These are phyloP conservation scores for Notodonta dromedarius DNA, from an alignment of 2,888 invertebrate species.

Conservation along the genomic window DNA sequence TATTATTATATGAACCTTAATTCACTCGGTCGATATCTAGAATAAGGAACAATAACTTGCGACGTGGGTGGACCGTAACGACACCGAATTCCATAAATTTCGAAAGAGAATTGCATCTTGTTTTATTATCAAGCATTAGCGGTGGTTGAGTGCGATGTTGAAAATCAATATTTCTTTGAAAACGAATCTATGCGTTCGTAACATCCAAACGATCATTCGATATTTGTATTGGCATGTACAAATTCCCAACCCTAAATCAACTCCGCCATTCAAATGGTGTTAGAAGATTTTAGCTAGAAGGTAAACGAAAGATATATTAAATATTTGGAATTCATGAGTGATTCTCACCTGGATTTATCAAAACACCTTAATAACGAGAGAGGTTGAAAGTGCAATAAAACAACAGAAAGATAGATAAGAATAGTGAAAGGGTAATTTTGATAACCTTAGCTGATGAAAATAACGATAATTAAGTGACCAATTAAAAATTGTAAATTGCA, in stretches of 20 bases:
- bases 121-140: slow-evolving; percentile 23
- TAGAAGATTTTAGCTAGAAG: slow-evolving; percentile 1
- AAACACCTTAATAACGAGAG: background rate
- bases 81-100: slow-evolving; percentile 11
- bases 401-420: background rate
- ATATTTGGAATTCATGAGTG: background rate
- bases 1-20: slow-evolving; percentile 51
- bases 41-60: slow-evolving; percentile 16
- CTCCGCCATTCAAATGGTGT: slow-evolving; percentile 21
- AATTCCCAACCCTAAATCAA: slow-evolving; percentile 31
- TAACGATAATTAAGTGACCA: background rate
- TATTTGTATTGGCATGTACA: slow-evolving; percentile 26
- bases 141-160: slow-evolving; percentile 20
- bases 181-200: slow-evolving; percentile 8
- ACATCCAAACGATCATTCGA: slow-evolving; percentile 9
- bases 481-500: too few species aligned
- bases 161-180: slow-evolving; percentile 11
- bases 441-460: background rate
- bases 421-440: background rate
- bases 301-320: background rate
- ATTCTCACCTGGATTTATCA: background rate
- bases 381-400: too few species aligned
- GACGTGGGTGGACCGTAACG: slow-evolving; percentile 14
- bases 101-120: slow-evolving; percentile 8
- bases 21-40: slow-evolving; percentile 24